Evolutionary conservation across 1,140 invertebrate species (phyloP).

Genomic region (Dendrolimus punctatus): DNA sequence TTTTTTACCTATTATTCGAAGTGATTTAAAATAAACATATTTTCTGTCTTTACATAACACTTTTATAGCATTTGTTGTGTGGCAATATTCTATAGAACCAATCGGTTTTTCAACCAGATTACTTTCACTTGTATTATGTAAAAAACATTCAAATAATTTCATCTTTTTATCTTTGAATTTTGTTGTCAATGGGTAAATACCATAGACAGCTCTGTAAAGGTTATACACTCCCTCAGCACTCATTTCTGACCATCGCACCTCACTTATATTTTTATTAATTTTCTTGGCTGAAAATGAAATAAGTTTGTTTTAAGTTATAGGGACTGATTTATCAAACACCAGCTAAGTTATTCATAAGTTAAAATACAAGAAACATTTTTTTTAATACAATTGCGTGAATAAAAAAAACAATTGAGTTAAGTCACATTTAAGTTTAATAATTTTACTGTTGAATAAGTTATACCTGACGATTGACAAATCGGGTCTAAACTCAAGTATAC

Average conservation of each 20-base stretch:
- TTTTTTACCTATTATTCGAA: conserved; percentile 74
- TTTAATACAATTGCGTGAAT: too few relatives aligned
- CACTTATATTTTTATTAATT: conserved; percentile 73
- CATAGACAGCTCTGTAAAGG: conserved; percentile 77
- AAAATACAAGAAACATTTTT: too few relatives aligned
- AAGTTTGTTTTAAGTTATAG: too few relatives aligned
- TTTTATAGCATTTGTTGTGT: conserved; percentile 63
- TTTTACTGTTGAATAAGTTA: too few relatives aligned
- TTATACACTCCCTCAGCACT: conserved; percentile 76
- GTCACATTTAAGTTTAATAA: too few relatives aligned
- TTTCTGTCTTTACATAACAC: conserved; percentile 74
- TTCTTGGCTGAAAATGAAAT: conserved; percentile 77
- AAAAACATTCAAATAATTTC: conserved; percentile 75
- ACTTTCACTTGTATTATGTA: conserved; percentile 23
- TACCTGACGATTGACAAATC: too few relatives aligned
- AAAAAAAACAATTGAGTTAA: too few relatives aligned
- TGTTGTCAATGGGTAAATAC: conserved; percentile 76
- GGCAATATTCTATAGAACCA: conserved; percentile 72
- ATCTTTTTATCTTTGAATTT: conserved; percentile 72
- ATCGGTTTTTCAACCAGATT: conserved; percentile 25
- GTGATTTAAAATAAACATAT: conserved; percentile 73
- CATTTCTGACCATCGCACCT: conserved; percentile 77
- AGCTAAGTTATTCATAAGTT: too few relatives aligned
- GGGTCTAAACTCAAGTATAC: too few relatives aligned
- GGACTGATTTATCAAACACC: too few relatives aligned